Evolutionary conservation across 1,140 invertebrate species (phyloP).

Genomic region (Grapholita molesta): DNA sequence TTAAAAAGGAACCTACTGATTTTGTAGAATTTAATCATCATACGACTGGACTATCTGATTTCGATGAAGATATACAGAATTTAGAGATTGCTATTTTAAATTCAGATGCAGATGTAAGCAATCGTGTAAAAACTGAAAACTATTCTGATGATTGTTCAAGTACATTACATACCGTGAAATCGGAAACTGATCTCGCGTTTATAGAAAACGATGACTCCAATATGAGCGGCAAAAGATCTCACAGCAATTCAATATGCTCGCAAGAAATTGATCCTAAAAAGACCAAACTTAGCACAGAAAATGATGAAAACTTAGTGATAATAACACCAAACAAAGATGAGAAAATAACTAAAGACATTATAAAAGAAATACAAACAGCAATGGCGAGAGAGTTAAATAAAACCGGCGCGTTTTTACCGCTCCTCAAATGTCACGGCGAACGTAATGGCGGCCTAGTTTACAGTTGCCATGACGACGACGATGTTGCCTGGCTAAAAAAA

Average conservation of each 20-base stretch:
- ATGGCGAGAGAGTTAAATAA: constrained; percentile 23
- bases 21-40: not conserved
- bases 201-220: not conserved
- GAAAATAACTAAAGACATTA: constrained; percentile 17
- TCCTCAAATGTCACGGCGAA: constrained; percentile 38
- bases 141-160: not conserved
- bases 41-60: not conserved
- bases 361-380: constrained; percentile 19
- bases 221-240: not conserved
- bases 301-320: not conserved
- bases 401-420: constrained; percentile 22
- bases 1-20: not conserved
- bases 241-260: not conserved
- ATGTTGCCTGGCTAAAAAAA: constrained; percentile 14
- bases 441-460: constrained; percentile 36
- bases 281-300: not conserved
- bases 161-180: not conserved
- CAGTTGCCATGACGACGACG: constrained; percentile 34
- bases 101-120: not conserved
- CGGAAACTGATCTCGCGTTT: not conserved
- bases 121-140: not conserved
- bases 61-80: not conserved
- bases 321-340: not conserved
- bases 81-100: not conserved
- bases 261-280: not conserved